Conservation (phyloP, 2,888 invertebrate species). For the Chaitophorus viminalis region DNA sequence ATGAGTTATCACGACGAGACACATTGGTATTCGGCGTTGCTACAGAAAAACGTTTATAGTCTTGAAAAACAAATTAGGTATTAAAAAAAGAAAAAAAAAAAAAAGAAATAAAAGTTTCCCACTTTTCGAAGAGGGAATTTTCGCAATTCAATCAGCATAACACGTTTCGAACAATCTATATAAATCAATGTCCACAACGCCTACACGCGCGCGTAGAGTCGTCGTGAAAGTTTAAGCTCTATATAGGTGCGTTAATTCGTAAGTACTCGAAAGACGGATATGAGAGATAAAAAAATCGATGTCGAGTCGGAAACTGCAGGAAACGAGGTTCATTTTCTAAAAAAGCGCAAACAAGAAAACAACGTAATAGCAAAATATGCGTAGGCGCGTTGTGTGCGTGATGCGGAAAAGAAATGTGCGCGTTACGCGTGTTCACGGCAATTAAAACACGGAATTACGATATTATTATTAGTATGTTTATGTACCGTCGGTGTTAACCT, state of each 20-base stretch:
- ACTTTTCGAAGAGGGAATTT: background rate
- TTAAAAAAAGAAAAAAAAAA: background rate
- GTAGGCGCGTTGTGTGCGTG: too few relatives aligned
- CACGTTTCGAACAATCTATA: background rate
- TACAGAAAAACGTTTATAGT: background rate
- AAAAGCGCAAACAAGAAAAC: background rate
- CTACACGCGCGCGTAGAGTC: background rate
- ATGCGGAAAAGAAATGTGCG: background rate
- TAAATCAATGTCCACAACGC: background rate
- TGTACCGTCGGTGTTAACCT: background rate
- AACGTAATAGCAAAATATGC: too few relatives aligned
- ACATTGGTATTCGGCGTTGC: background rate
- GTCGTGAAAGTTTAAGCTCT: background rate
- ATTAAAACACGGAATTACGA: background rate
- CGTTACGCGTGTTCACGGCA: background rate
- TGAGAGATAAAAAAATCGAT: background rate
- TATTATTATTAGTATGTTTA: background rate
- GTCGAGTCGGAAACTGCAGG: background rate
- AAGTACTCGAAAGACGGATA: background rate
- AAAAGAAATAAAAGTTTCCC: too few relatives aligned
- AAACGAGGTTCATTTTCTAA: background rate
- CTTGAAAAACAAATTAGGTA: background rate
- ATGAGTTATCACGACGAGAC: background rate
- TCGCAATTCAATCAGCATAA: background rate
- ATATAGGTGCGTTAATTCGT: background rate